These are phyloP conservation scores for honey bee (Apis mellifera) DNA, from an alignment of 1,140 invertebrate species.

Conservation along the genomic window Amel_HAv3.1 CM009946.2:2945001-2945500, in stretches of 20 bases:
- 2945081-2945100: neutral
- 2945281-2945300: neutral
- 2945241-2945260: neutral
- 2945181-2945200: neutral
- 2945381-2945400: conserved; percentile 16
- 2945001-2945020: neutral
- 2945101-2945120: neutral
- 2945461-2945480: conserved; percentile 50
- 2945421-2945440: conserved; percentile 32
- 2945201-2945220: neutral
- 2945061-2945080: no score
- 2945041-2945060: neutral
- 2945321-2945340: conserved; percentile 10
- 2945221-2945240: neutral
- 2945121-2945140: neutral
- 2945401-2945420: conserved; percentile 22
- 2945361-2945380: conserved; percentile 14
- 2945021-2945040: neutral
- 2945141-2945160: neutral
- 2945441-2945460: conserved; percentile 47
- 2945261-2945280: neutral
- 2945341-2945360: neutral
- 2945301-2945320: neutral
- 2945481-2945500: conserved; percentile 53
- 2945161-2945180: conserved; percentile 1